These are phyloP conservation scores for Lanistes nyassanus DNA, from an alignment of 1,140 invertebrate genomes.

Conservation along the genomic window DNA sequence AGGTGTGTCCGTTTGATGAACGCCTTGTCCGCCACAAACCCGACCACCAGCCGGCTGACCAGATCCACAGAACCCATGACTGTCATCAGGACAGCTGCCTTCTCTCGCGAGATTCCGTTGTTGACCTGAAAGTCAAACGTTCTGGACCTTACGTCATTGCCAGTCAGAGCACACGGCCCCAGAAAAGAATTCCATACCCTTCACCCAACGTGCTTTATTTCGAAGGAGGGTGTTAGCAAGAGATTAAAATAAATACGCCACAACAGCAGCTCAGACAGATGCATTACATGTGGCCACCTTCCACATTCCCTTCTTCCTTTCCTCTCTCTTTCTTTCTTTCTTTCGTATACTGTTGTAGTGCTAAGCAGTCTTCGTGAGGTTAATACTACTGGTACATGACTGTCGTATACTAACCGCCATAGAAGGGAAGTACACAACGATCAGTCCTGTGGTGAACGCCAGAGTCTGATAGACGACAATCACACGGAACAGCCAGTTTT, in stretches of 20 bases:
- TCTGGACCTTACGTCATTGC: background rate
- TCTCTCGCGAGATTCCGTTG: slow-evolving; percentile 16
- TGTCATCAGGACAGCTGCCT: slow-evolving; percentile 33
- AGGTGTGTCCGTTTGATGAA: slow-evolving; percentile 29
- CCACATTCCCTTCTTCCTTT: no score
- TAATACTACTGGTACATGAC: no score
- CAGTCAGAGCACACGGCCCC: no score
- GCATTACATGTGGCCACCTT: no score
- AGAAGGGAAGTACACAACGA: slow-evolving; percentile 14
- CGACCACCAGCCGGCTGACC: slow-evolving; percentile 22
- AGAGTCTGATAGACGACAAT: slow-evolving; percentile 6
- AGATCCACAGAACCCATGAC: slow-evolving; percentile 33
- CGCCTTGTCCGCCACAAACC: slow-evolving; percentile 31
- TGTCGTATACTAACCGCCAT: slow-evolving; percentile 14
- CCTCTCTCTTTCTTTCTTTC: no score
- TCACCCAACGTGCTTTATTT: no score
- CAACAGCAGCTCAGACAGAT: no score
- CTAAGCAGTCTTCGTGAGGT: no score
- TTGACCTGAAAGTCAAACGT: slow-evolving; percentile 23
- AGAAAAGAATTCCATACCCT: no score
- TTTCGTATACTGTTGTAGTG: no score
- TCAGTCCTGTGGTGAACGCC: slow-evolving; percentile 14
- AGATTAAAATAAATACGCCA: no score
- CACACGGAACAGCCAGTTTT: slow-evolving; percentile 16
- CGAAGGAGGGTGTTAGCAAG: no score